Conservation (phyloP, 1,140 invertebrate species). For the Cyclargus thomasi region DNA sequence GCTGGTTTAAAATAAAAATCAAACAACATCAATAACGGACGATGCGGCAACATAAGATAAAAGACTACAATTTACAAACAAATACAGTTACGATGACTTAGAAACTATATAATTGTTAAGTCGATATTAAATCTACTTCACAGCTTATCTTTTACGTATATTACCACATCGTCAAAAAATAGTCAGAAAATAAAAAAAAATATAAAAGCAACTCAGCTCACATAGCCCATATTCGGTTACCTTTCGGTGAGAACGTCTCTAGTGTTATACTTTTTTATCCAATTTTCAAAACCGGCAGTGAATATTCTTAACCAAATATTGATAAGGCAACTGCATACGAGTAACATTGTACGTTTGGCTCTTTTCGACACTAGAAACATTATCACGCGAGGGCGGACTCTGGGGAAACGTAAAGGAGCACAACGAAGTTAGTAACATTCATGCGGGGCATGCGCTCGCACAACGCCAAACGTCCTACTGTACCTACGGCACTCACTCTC, state of each 20-base stretch:
- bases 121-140: no score
- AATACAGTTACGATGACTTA: neutral
- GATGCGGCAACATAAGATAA: conserved; percentile 17
- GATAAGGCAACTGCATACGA: no score
- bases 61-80: no score
- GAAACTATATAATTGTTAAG: no score
- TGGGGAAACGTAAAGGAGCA: neutral
- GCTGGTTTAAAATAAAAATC: conserved; percentile 36
- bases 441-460: conserved; percentile 32
- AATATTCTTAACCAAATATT: no score
- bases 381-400: no score
- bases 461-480: no score
- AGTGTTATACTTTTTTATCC: neutral
- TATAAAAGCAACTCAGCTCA: neutral
- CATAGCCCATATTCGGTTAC: neutral
- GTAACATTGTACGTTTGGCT: no score
- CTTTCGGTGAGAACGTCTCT: neutral
- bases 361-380: no score
- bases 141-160: no score
- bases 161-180: conserved; percentile 16
- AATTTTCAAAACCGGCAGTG: neutral
- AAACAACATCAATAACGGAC: conserved; percentile 31
- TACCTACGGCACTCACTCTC: no score
- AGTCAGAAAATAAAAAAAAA: conserved; percentile 18
- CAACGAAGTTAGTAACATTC: conserved; percentile 33